Evolutionary conservation across 1,140 invertebrate species (phyloP).

Genomic region (Coptotermes formosanus): DNA sequence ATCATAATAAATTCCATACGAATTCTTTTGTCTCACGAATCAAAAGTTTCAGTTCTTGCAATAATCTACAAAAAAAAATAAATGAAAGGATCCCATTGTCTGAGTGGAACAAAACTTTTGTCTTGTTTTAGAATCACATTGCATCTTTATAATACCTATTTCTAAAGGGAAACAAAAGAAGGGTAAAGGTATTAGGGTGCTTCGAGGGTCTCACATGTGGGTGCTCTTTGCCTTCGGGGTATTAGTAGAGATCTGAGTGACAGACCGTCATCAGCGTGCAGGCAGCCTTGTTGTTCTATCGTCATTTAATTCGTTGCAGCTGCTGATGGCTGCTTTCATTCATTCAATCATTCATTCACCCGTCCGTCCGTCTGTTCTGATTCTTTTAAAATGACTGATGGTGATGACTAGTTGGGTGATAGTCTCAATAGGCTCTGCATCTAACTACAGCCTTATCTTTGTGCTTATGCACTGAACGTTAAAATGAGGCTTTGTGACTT

Average conservation of each 20-base stretch:
- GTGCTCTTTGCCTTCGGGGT: not conserved
- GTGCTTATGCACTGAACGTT: not conserved
- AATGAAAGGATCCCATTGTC: not conserved
- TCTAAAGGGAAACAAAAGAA: not conserved
- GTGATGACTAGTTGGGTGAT: not conserved
- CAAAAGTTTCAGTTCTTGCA: not conserved
- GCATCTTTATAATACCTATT: no score
- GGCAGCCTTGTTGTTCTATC: not conserved
- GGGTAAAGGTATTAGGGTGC: not conserved
- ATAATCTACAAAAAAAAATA: not conserved
- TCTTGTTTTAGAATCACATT: not conserved
- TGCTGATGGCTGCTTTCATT: not conserved
- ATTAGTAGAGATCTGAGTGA: not conserved
- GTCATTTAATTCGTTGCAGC: not conserved
- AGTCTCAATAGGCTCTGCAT: not conserved
- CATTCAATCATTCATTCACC: not conserved
- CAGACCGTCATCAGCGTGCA: not conserved
- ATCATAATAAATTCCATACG: not conserved
- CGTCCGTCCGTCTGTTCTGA: not conserved
- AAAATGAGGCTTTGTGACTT: not conserved
- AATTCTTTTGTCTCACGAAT: not conserved
- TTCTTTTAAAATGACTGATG: constrained; percentile 7
- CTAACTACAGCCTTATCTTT: not conserved
- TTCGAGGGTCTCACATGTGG: not conserved
- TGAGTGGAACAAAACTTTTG: not conserved